Percentiles rank a stretch among this genome's conserved stretches.
Evolutionary conservation across 1,140 invertebrate genomes (phyloP).

Genomic region (Heliconius eleuchia): DNA sequence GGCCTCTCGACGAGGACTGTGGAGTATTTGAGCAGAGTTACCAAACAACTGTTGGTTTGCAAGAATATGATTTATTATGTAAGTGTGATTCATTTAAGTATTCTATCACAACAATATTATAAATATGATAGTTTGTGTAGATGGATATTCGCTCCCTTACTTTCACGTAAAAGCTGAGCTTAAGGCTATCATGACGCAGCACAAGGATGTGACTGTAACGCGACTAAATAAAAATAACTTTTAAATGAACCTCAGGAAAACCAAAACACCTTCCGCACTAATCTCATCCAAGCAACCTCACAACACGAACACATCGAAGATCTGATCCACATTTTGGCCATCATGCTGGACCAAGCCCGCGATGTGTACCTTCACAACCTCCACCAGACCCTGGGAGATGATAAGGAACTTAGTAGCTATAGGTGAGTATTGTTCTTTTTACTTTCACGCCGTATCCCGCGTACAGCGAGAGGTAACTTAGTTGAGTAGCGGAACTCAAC

Average conservation of each 20-base stretch:
- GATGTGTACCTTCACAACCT: slow-evolving; percentile 75
- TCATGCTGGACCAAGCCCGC: slow-evolving; percentile 84
- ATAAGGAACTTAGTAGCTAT: slow-evolving; percentile 57
- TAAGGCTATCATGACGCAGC: too few species aligned
- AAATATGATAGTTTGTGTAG: too few species aligned
- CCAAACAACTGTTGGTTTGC: slow-evolving; percentile 61
- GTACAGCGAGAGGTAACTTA: not conserved
- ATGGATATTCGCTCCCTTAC: too few species aligned
- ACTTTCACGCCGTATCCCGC: not conserved
- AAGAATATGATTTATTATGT: slow-evolving; percentile 65
- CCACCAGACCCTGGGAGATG: slow-evolving; percentile 41
- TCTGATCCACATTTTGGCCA: slow-evolving; percentile 83
- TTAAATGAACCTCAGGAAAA: slow-evolving; percentile 57
- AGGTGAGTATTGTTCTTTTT: slow-evolving; percentile 44
- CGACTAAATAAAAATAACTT: too few species aligned
- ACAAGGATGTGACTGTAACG: too few species aligned
- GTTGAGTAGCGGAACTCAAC: not conserved
- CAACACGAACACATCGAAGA: slow-evolving; percentile 81
- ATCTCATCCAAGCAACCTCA: slow-evolving; percentile 68
- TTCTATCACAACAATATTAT: too few species aligned
- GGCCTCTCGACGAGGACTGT: slow-evolving; percentile 35
- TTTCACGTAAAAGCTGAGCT: too few species aligned
- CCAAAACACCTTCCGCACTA: slow-evolving; percentile 71
- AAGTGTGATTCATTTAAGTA: slow-evolving; percentile 20
- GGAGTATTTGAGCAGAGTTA: slow-evolving; percentile 57